Evolutionary conservation across 2,797 vertebrate species (phyloP).

Genomic region (Australoheros facetus): DNA sequence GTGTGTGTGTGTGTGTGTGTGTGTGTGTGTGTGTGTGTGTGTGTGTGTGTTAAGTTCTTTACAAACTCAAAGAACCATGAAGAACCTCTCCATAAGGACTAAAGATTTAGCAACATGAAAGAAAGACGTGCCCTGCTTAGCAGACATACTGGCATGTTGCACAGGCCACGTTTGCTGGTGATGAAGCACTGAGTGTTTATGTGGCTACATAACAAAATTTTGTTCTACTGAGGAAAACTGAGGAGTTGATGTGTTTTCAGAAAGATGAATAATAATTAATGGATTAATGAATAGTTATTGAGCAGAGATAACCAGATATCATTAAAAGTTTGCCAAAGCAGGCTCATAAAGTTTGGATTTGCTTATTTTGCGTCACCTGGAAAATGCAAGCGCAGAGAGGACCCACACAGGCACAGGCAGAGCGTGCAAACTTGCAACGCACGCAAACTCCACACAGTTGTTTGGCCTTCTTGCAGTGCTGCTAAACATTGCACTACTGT

Average conservation of each 20-base stretch:
- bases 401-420: not conserved
- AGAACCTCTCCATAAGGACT: not conserved
- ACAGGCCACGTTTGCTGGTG: not conserved
- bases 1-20: no score
- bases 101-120: not conserved
- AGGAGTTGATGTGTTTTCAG: not conserved
- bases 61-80: conserved; percentile 12
- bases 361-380: not conserved
- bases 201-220: not conserved
- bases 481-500: not conserved
- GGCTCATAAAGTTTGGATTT: not conserved
- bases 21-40: no score
- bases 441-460: no score
- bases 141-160: not conserved
- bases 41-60: not conserved
- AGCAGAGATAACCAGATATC: not conserved
- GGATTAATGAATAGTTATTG: not conserved
- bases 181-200: not conserved
- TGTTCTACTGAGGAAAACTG: not conserved
- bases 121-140: not conserved
- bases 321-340: not conserved
- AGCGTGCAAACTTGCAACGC: not conserved
- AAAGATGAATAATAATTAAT: not conserved
- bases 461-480: not conserved
- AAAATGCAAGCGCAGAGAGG: not conserved